Conservation (phyloP, 2,888 invertebrate genomes). For the Athalia rosae region DNA sequence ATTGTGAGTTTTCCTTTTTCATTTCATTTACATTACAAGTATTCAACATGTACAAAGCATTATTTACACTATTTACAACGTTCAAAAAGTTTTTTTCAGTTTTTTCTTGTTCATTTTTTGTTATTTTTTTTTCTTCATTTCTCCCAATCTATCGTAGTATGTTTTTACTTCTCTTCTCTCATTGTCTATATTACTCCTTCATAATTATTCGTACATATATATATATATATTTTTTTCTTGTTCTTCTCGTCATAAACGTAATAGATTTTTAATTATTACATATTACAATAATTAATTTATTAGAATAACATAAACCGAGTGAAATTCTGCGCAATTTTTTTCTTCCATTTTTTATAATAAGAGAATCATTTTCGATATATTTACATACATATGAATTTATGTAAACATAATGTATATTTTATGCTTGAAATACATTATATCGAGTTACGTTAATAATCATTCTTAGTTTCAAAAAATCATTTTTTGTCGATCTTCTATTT, state of each 20-base stretch:
- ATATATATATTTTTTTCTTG: background rate
- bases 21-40: conserved; percentile 68
- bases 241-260: background rate
- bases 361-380: no score
- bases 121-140: background rate
- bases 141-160: background rate
- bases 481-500: no score
- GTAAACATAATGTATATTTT: no score
- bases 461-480: no score
- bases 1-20: conserved; percentile 62
- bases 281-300: no score
- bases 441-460: no score
- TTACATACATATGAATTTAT: no score
- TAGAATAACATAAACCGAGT: no score
- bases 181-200: conserved; percentile 32
- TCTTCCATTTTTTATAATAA: background rate
- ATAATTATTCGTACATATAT: background rate
- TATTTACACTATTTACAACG: conserved; percentile 76
- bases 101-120: conserved; percentile 49
- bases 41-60: conserved; percentile 77
- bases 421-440: no score
- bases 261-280: background rate
- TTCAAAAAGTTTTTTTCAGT: conserved; percentile 52
- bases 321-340: background rate
- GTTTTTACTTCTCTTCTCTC: conserved; percentile 46